Evolutionary conservation across 2,113 vertebrate genomes (phyloP).

Genomic region (Rhineura floridana): DNA sequence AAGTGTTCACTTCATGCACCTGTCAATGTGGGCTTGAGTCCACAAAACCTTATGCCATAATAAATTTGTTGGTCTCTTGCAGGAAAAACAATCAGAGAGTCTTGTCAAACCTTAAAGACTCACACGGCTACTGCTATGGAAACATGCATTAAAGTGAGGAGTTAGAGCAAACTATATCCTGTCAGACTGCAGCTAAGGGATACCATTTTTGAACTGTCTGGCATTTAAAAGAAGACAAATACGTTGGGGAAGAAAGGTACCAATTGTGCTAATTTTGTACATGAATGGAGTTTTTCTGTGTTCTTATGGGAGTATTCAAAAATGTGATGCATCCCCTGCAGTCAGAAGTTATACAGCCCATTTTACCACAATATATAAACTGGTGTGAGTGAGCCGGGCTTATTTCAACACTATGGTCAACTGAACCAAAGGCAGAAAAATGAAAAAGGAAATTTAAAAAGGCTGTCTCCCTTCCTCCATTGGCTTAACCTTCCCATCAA

Average conservation of each 20-base stretch:
- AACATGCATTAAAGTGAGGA: too few relatives aligned
- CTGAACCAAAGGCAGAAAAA: not conserved
- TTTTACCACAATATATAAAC: not conserved
- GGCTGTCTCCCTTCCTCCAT: not conserved
- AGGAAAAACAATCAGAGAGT: too few relatives aligned
- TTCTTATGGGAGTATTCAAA: not conserved
- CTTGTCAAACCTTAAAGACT: too few relatives aligned
- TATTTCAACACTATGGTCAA: not conserved
- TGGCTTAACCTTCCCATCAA: constrained; percentile 32
- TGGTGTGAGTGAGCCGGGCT: not conserved
- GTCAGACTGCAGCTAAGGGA: not conserved
- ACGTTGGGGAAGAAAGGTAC: not conserved
- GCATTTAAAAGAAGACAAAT: not conserved
- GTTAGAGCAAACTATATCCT: not conserved
- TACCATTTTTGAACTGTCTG: not conserved
- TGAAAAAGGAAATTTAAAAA: not conserved
- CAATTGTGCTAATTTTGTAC: not conserved
- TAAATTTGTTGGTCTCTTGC: too few relatives aligned
- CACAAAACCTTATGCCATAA: too few relatives aligned
- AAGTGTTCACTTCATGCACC: too few relatives aligned
- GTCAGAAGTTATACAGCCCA: too few relatives aligned
- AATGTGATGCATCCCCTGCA: too few relatives aligned
- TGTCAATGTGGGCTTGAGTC: too few relatives aligned
- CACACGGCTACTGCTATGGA: too few relatives aligned
- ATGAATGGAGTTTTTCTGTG: too few relatives aligned